phyloP scores from a whole-genome alignment of 2,113 vertebrate genomes.

The Ondatra zibethicus region DNA sequence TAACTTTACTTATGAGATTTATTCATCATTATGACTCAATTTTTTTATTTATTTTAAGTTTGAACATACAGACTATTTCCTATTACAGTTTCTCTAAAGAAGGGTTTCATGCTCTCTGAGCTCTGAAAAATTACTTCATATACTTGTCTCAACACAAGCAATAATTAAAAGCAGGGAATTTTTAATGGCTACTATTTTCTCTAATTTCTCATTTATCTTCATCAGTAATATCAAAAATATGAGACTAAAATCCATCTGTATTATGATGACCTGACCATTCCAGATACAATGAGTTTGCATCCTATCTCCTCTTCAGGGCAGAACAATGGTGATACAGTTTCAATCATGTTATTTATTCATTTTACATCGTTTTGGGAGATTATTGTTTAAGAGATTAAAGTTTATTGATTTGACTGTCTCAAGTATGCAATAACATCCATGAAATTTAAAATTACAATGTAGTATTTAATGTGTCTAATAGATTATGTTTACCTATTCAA shows the following conservation, averaged over 20 bases:
- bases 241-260: background rate
- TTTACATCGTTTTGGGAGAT: background rate
- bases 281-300: background rate
- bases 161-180: background rate
- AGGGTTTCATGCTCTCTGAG: background rate
- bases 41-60: background rate
- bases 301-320: accelerated
- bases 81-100: background rate
- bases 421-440: background rate
- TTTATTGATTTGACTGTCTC: background rate
- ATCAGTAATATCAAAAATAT: background rate
- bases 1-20: background rate
- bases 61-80: background rate
- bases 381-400: background rate
- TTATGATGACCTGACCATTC: background rate
- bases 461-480: background rate
- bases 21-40: background rate
- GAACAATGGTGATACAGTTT: background rate
- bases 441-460: background rate
- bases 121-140: background rate
- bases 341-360: background rate
- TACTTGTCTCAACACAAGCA: background rate
- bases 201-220: background rate
- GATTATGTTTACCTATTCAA: background rate
- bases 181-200: background rate